Percentiles rank a stretch among this genome's conserved stretches.
Evolutionary conservation across 2,888 invertebrate genomes (phyloP).

Genomic region (Vesta saturnalis): DNA sequence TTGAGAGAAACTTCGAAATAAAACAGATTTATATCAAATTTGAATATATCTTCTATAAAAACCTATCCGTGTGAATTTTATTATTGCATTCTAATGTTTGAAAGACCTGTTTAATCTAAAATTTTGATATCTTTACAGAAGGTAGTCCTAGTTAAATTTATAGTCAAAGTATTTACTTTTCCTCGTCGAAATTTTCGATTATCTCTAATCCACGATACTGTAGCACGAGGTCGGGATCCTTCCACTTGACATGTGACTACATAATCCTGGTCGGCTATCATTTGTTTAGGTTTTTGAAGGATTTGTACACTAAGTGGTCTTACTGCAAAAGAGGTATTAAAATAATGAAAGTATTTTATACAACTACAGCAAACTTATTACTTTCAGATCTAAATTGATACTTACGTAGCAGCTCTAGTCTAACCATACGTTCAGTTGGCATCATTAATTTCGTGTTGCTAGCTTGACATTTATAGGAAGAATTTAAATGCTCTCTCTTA

Average conservation of each 20-base stretch:
- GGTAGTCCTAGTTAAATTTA: no score
- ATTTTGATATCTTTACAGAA: no score
- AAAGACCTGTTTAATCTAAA: no score
- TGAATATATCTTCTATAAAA: no score
- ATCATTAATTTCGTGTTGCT: conserved; percentile 87
- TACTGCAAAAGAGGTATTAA: conserved; percentile 67
- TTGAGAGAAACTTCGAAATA: no score
- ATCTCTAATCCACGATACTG: conserved; percentile 86
- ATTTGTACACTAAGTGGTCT: conserved; percentile 82
- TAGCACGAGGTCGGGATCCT: conserved; percentile 88
- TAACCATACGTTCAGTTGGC: conserved; percentile 83
- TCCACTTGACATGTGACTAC: conserved; percentile 82
- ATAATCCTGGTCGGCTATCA: conserved; percentile 83
- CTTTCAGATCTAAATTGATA: conserved; percentile 80
- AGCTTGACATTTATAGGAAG: conserved; percentile 88
- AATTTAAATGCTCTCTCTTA: conserved; percentile 80
- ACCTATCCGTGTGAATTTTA: no score
- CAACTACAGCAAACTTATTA: conserved; percentile 84
- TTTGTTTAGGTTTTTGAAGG: conserved; percentile 76
- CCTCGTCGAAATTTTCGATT: conserved; percentile 79
- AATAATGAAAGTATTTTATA: background rate
- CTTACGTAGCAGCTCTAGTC: conserved; percentile 87
- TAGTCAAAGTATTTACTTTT: conserved; percentile 68
- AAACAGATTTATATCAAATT: background rate
- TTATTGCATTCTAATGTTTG: no score